A percentile compares a stretch with the other conserved stretches of the same genome.
Evolutionary conservation across 2,888 invertebrate species (phyloP).

Genomic region (Drepana falcataria): DNA sequence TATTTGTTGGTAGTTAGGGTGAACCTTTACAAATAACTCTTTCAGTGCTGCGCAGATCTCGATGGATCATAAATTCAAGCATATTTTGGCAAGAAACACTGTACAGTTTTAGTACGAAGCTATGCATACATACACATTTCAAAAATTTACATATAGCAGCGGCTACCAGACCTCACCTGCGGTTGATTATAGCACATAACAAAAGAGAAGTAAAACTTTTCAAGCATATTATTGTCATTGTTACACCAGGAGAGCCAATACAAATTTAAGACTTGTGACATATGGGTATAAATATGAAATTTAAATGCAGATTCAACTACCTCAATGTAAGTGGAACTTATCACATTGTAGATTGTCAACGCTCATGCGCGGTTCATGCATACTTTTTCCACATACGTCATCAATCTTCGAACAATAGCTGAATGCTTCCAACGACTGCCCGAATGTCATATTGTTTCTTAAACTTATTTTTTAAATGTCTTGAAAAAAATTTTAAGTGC

Average conservation of each 20-base stretch:
- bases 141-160: not conserved
- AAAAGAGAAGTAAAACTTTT: not conserved
- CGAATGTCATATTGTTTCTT: slow-evolving; percentile 70
- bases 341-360: slow-evolving; percentile 36
- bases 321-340: slow-evolving; percentile 9
- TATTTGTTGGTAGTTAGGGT: too few species aligned
- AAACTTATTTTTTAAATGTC: slow-evolving; percentile 46
- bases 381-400: slow-evolving; percentile 36
- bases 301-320: not conserved
- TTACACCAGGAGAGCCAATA: not conserved
- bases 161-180: not conserved
- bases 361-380: slow-evolving; percentile 17
- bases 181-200: not conserved
- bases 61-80: not conserved
- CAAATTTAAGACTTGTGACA: not conserved
- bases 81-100: not conserved
- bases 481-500: slow-evolving; percentile 49
- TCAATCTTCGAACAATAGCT: slow-evolving; percentile 61
- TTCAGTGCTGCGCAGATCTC: too few species aligned
- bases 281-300: not conserved
- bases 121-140: not conserved
- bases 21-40: too few species aligned
- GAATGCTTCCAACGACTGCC: slow-evolving; percentile 48
- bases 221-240: not conserved
- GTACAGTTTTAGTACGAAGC: not conserved